These are phyloP conservation scores for Elaphurus davidianus DNA, from an alignment of 2,113 vertebrate species.

Conservation along the genomic window DNA sequence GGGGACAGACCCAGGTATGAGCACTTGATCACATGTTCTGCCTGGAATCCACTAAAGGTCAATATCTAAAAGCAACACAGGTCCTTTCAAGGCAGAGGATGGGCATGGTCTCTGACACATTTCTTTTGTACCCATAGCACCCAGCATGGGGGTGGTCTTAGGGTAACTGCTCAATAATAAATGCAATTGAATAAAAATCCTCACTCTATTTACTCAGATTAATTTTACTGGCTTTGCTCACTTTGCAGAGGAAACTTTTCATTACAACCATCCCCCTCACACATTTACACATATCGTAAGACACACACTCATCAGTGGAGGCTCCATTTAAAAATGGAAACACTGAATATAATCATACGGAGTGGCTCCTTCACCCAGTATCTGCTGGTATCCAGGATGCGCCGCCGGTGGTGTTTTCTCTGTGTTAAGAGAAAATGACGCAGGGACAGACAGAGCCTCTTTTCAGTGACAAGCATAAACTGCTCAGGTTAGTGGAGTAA, in stretches of 20 bases:
- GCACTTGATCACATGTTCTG: background rate
- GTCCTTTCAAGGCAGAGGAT: background rate
- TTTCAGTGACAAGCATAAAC: background rate
- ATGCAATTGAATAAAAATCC: background rate
- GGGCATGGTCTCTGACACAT: fast-evolving
- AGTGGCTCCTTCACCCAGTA: background rate
- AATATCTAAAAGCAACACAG: background rate
- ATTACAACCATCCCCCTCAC: background rate
- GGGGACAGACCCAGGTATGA: background rate
- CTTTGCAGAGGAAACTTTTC: background rate
- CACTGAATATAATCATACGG: fast-evolving
- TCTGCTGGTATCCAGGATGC: background rate
- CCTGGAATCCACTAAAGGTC: background rate
- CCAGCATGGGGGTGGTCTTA: too few relatives aligned
- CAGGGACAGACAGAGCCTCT: background rate
- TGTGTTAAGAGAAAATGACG: background rate
- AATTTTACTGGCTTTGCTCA: background rate
- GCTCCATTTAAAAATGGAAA: background rate
- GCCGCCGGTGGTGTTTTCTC: background rate
- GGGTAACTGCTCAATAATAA: background rate
- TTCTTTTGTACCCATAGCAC: background rate
- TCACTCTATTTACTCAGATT: background rate
- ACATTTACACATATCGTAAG: background rate
- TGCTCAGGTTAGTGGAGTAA: background rate
- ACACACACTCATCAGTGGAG: background rate